Base-by-base conservation (phyloP, 2,888 invertebrate genomes). In the Cremastinae sp. region DNA sequence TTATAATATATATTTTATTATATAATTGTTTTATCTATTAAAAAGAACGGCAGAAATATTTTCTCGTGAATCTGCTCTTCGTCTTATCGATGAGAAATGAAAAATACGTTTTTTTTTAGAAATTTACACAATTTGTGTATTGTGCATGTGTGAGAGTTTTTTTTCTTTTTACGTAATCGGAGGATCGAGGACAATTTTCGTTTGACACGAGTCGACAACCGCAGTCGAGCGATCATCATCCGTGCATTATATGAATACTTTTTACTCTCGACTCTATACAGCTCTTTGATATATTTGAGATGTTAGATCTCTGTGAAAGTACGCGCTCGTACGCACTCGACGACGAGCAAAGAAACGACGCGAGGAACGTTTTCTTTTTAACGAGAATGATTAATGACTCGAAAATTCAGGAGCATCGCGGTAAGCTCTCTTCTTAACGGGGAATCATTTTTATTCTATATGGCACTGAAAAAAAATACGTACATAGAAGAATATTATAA, bases 371-470 rank as follows among this genome's bases (percentile, higher is more conserved):
- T 16, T 10, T 47, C 54, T 58, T 74, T 59, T 41, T 22, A 41
- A 18, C 7, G 36, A 10, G 68, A 56, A 36, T 61, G 68, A 69
- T 74, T 74, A 58, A 74, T 51, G 74, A 69, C 38, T 53, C 54
- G 43, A 12, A 34, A 43, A 28, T 28, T 28, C 28, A 28, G 28
- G 28, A 28, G 28, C 28, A 28, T 28, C 28, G n/a, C n/a, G 28
- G 28, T 28, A 28, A 5, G 28, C 28, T 28, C 28, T 2, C 28
- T 28, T 2, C 5, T 28, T 3, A 28, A 28, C 2, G 5, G 28
- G 28, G 28, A 28, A 28, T 28, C 28, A 28, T 28, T 28, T 28
- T 28, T 28, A 28, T 28, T 28, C 28, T 28, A 5, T 28, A 28
- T 28, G 2, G 5, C 5, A 2, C 28, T 2, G 28, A 28, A 28